Evolutionary conservation across 1,140 invertebrate species (phyloP), one percentile per base, ranked within the genome.

Genomic region (Bacillus rossius): DNA sequence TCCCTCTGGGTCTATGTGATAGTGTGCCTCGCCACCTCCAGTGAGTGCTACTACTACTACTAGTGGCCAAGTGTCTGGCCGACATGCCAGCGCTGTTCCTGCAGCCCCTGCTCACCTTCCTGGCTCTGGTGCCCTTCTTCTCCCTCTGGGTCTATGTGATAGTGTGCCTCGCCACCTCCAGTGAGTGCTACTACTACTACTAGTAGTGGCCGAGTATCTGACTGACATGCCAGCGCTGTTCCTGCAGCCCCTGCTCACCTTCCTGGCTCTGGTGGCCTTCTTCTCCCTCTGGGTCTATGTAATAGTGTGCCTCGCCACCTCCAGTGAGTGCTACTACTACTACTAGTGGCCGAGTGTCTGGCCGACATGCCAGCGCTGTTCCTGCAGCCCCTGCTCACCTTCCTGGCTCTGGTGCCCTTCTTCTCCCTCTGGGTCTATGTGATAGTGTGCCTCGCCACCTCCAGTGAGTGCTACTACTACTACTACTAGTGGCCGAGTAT

Each of bases 191-290:
- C n/a, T n/a, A n/a, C n/a, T n/a, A n/a, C n/a, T n/a, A n/a, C n/a
- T n/a, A n/a, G n/a, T n/a, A n/a, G n/a, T n/a, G n/a, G n/a, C n/a
- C n/a, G n/a, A n/a, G n/a, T n/a, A n/a, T n/a, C n/a, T n/a, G n/a
- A n/a, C 84, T 48, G 84, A 85, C 66, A 80, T 96, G 60, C 93
- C 94, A 5, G 84, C 82, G n/a, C 73, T 98, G 22, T 86, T 96
- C 66, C 75, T 94, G 19, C 93, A 95, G 68, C 94, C 94, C 1
- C 69, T 96, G 1, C 75, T 93, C 57, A 96, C 94, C 0, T 94
- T 94, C 69, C 60, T 89, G 43, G 80, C 87, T 47, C 76, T 96
- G 0, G 72, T 88, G 23, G 59, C 84, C 40, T 96, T 96, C 71
- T 88, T 94, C 61, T 73, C 84, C 40, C 92, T 91, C 77, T 96